These are phyloP conservation scores for Nannoperca australis DNA, from an alignment of 2,797 vertebrate genomes.

Conservation along the genomic window DNA sequence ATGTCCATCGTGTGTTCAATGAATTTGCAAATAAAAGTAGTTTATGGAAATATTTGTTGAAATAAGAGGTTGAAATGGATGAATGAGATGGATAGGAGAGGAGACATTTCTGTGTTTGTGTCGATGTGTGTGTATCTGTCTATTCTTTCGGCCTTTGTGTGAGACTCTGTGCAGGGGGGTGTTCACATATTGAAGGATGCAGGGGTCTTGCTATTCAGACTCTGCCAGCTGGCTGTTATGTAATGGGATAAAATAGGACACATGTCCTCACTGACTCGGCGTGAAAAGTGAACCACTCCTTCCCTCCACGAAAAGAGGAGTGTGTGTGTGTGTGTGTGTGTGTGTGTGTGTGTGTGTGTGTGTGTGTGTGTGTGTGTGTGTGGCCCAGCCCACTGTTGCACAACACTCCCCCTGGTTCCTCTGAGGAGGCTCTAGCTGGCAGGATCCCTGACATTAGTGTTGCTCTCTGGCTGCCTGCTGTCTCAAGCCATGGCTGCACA, in stretches of 20 bases:
- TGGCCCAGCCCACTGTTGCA: constrained; percentile 71
- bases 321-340: constrained; percentile 23
- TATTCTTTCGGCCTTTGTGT: constrained; percentile 20
- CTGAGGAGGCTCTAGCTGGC: constrained; percentile 56
- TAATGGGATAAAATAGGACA: constrained; percentile 70
- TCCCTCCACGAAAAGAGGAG: constrained; percentile 11
- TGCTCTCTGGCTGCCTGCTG: constrained; percentile 66
- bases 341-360: constrained; percentile 34
- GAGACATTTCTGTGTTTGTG: not conserved
- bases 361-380: constrained; percentile 38
- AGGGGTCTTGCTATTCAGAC: constrained; percentile 63
- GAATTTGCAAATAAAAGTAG: not conserved
- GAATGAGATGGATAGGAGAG: not conserved
- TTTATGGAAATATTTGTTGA: not conserved
- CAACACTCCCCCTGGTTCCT: constrained; percentile 52
- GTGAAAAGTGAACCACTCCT: constrained; percentile 36
- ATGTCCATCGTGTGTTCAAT: not conserved
- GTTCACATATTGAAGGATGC: constrained; percentile 53
- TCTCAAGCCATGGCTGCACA: constrained; percentile 77
- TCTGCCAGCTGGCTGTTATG: constrained; percentile 73
- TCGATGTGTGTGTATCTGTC: constrained; percentile 5
- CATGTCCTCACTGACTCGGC: constrained; percentile 40
- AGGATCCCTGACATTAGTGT: constrained; percentile 64
- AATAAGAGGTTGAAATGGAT: not conserved
- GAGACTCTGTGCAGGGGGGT: constrained; percentile 30